Percentiles rank a stretch among this genome's conserved stretches.
Evolutionary conservation across 1,140 invertebrate genomes (phyloP).

Genomic region (Tetramorium simillimum): DNA sequence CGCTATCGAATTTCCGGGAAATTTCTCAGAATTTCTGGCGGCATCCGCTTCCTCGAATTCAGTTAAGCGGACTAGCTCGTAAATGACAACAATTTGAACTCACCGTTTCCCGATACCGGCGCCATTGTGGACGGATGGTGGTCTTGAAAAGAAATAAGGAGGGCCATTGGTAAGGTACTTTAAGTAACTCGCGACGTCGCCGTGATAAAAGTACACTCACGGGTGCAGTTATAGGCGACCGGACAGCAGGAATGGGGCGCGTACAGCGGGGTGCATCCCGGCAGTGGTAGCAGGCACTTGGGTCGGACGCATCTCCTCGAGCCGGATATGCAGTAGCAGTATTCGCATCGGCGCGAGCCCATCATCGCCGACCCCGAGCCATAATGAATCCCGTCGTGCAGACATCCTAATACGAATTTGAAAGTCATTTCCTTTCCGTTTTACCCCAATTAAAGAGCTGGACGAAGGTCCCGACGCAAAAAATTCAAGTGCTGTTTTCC

Average conservation of each 20-base stretch:
- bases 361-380: constrained; percentile 94
- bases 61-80: constrained; percentile 30
- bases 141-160: constrained; percentile 72
- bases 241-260: constrained; percentile 93
- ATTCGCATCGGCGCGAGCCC: constrained; percentile 91
- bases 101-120: constrained; percentile 77
- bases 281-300: constrained; percentile 91
- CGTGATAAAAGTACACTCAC: constrained; percentile 76
- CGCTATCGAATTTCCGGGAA: constrained; percentile 33
- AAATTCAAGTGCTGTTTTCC: neutral
- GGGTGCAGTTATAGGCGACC: constrained; percentile 92
- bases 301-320: constrained; percentile 92
- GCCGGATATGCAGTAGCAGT: constrained; percentile 94
- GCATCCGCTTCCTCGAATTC: constrained; percentile 26
- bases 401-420: constrained; percentile 87
- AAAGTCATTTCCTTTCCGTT: neutral
- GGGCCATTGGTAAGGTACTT: constrained; percentile 37
- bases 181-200: neutral
- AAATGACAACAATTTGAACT: constrained; percentile 64
- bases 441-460: neutral
- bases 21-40: constrained; percentile 6
- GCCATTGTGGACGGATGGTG: constrained; percentile 78
- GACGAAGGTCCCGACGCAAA: too few relatives aligned
- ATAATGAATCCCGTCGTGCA: constrained; percentile 91
- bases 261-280: constrained; percentile 90